A percentile compares a stretch with the other conserved stretches of the same genome.
Conservation (phyloP, 2,113 vertebrate genomes). For the Platanista minor region DNA sequence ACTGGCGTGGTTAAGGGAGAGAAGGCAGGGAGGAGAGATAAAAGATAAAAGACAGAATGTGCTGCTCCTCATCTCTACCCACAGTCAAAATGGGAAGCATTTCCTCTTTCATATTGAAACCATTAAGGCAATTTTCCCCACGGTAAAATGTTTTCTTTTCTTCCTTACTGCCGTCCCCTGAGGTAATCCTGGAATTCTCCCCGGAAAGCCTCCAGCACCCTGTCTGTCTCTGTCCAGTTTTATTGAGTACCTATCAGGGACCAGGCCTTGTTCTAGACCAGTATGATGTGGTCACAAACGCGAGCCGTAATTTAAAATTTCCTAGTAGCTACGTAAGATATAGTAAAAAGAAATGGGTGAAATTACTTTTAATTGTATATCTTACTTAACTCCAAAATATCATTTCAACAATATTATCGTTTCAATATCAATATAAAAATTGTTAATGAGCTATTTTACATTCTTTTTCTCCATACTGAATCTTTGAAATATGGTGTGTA, state of each 20-base stretch:
- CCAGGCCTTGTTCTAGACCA: not conserved
- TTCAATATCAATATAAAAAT: not conserved
- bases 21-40: not conserved
- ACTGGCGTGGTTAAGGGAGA: not conserved
- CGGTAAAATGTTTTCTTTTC: conserved; percentile 14
- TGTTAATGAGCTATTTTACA: not conserved
- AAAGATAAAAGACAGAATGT: conserved; percentile 16
- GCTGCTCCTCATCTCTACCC: not conserved
- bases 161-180: not conserved
- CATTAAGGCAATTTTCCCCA: conserved; percentile 43
- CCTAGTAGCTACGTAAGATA: not conserved
- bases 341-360: not conserved
- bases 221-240: not conserved
- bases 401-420: not conserved
- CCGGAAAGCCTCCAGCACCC: not conserved
- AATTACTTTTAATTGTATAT: not conserved
- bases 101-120: conserved; percentile 56
- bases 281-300: fast-evolving
- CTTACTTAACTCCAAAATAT: not conserved
- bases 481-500: not conserved
- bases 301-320: not conserved
- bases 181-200: not conserved
- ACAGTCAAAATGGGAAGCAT: not conserved
- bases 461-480: not conserved
- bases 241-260: fast-evolving